Percentiles rank a stretch among this genome's conserved stretches.
Conservation (phyloP, 1,140 invertebrate species). For the Atta colombica region DNA sequence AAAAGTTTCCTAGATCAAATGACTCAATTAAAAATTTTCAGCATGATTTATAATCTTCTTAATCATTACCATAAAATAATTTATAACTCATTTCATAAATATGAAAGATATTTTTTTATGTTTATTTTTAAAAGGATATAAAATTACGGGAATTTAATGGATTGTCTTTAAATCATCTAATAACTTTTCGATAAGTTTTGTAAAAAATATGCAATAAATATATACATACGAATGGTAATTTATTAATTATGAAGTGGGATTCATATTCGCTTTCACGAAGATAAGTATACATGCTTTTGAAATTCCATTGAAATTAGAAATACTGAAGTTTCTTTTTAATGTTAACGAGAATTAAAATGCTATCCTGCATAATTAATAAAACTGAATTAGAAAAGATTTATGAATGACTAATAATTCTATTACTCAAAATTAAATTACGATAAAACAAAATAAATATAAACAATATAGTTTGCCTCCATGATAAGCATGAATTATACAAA, state of each 20-base stretch:
- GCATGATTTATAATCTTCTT: neutral
- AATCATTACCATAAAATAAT: constrained; percentile 12
- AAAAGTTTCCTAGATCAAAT: neutral
- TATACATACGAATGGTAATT: neutral
- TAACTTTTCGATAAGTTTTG: neutral
- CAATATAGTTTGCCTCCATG: neutral
- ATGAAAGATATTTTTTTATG: neutral
- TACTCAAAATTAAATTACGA: neutral
- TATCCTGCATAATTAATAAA: no score
- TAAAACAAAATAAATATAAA: neutral
- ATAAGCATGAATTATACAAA: constrained; percentile 1
- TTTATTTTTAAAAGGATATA: neutral
- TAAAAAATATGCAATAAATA: constrained; percentile 1
- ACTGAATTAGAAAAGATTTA: neutral
- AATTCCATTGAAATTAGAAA: neutral
- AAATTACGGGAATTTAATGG: neutral
- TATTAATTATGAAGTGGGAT: neutral
- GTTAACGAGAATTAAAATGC: neutral
- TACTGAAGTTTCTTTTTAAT: neutral
- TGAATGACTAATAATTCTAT: constrained; percentile 19
- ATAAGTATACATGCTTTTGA: neutral
- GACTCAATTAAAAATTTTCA: neutral
- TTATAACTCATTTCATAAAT: neutral
- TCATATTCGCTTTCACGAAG: neutral
- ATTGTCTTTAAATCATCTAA: neutral